phyloP scores from a whole-genome alignment of 2,888 invertebrate genomes.

The Troides oblongomaculatus region DNA sequence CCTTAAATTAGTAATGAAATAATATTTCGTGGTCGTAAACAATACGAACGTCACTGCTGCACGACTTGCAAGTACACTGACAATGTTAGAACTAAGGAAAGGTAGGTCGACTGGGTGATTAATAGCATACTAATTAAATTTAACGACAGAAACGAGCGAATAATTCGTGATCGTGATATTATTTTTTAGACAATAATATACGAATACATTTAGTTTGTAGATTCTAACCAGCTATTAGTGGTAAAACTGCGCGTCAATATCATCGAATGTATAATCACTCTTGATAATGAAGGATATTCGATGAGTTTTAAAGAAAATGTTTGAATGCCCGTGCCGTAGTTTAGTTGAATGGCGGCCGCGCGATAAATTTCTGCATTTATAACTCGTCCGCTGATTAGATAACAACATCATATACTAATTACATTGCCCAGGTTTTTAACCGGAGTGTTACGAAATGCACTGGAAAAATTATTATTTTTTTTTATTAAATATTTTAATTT shows the following conservation, averaged over 20 bases:
- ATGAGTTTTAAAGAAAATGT: slow-evolving; percentile 7
- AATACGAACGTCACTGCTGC: slow-evolving; percentile 16
- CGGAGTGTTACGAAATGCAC: neutral
- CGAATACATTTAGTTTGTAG: slow-evolving; percentile 4
- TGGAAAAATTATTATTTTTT: neutral
- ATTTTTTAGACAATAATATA: slow-evolving; percentile 17
- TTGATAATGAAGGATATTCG: slow-evolving; percentile 3
- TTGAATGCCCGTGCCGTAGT: slow-evolving; percentile 2
- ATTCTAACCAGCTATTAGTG: slow-evolving; percentile 2
- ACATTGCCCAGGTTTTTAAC: slow-evolving; percentile 17
- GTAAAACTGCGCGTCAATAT: slow-evolving; percentile 8
- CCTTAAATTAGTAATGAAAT: slow-evolving; percentile 15
- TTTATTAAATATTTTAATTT: too few relatives aligned
- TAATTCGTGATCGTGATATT: slow-evolving; percentile 22
- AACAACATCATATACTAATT: slow-evolving; percentile 25
- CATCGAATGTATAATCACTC: slow-evolving; percentile 5
- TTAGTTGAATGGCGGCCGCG: slow-evolving; percentile 24
- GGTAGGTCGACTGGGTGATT: slow-evolving; percentile 24
- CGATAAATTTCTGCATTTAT: slow-evolving; percentile 30
- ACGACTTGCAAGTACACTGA: slow-evolving; percentile 21
- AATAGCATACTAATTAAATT: slow-evolving; percentile 29
- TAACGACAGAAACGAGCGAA: slow-evolving; percentile 7
- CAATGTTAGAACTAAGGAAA: slow-evolving; percentile 22
- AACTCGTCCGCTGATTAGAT: slow-evolving; percentile 27
- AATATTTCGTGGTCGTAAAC: slow-evolving; percentile 18